Conservation (phyloP, 2,113 vertebrate species). For the Enhydra lutris region DNA sequence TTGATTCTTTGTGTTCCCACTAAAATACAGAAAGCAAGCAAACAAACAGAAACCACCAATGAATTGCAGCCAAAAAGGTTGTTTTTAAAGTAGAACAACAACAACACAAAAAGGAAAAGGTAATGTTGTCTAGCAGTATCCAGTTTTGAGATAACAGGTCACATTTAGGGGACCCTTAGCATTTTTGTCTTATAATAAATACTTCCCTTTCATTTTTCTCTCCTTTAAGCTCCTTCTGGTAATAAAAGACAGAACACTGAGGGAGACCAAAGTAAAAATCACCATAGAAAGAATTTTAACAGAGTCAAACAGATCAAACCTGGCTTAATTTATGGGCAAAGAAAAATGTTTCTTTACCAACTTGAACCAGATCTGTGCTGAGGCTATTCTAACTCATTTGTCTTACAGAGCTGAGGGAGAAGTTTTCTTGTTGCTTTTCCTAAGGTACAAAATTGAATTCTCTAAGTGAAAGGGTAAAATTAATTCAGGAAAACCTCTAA, state of each 20-base stretch:
- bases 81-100: background rate
- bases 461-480: background rate
- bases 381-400: background rate
- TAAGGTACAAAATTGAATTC: background rate
- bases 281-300: background rate
- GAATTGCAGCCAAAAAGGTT: background rate
- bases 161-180: background rate
- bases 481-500: background rate
- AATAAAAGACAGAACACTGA: background rate
- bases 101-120: background rate
- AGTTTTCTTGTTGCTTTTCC: background rate
- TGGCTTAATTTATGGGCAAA: background rate
- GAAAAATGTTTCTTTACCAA: background rate
- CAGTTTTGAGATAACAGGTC: background rate
- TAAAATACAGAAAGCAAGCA: background rate
- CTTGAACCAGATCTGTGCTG: background rate
- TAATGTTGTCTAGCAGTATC: background rate
- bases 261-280: background rate
- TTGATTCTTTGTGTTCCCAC: background rate
- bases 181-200: background rate
- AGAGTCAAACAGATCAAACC: background rate
- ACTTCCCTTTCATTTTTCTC: background rate
- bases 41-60: background rate
- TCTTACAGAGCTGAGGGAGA: background rate
- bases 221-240: background rate